phyloP scores from a whole-genome alignment of 1,140 invertebrate genomes.

The Andricus grossulariae region DNA sequence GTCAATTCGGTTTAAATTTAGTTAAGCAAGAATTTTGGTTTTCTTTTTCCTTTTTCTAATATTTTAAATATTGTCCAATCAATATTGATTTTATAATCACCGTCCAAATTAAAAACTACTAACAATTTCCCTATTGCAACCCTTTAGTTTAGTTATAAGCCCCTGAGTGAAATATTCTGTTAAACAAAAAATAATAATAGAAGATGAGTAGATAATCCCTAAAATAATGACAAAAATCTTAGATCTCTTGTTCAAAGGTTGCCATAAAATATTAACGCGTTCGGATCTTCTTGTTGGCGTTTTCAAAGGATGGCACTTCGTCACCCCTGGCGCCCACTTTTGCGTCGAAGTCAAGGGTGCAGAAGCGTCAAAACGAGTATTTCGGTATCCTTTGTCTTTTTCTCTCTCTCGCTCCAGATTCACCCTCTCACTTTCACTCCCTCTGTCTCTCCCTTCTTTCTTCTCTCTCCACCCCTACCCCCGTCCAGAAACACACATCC shows the following conservation, averaged over 20 bases:
- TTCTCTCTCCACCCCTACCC: conserved; percentile 32
- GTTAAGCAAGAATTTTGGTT: too few species aligned
- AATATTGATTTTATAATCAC: too few species aligned
- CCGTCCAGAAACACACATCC: not conserved
- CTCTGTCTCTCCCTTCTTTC: not conserved
- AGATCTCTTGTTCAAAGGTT: conserved; percentile 27
- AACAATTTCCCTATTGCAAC: too few species aligned
- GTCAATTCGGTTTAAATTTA: too few species aligned
- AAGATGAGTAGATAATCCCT: conserved; percentile 2
- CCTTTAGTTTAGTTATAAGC: too few species aligned
- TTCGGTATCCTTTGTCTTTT: conserved; percentile 57
- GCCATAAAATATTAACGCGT: conserved; percentile 30
- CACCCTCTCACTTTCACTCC: conserved; percentile 35
- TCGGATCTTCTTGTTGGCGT: conserved; percentile 25
- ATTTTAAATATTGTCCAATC: too few species aligned
- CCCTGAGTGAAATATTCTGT: too few species aligned
- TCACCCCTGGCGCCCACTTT: conserved; percentile 45
- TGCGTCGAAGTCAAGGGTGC: conserved; percentile 55
- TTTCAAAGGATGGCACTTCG: conserved; percentile 37
- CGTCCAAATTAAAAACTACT: too few species aligned
- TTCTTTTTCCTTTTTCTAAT: too few species aligned
- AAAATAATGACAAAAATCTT: conserved; percentile 4
- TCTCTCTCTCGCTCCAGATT: conserved; percentile 32
- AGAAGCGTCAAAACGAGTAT: conserved; percentile 57
- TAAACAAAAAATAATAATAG: not conserved